Conservation (phyloP, 1,140 invertebrate species). For the Saccostrea echinata region DNA sequence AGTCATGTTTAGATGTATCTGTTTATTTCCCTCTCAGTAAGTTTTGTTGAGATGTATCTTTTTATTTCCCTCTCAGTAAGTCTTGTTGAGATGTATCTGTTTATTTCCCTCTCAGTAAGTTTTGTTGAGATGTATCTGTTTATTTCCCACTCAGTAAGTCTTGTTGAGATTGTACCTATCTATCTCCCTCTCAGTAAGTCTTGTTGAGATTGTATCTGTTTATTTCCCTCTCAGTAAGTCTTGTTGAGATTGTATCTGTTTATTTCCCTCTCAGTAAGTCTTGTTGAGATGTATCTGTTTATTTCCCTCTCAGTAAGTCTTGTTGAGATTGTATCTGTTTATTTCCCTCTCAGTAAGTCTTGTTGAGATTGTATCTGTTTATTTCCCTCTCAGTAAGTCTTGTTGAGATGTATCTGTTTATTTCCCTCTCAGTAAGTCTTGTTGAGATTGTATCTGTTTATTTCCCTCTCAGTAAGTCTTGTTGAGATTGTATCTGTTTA, state of each 20-base stretch:
- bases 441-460: slow-evolving; percentile 2
- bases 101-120: neutral
- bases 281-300: slow-evolving; percentile 6
- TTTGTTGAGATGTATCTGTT: slow-evolving; percentile 1
- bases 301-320: slow-evolving; percentile 77
- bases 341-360: neutral
- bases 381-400: slow-evolving; percentile 78
- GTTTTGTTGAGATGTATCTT: neutral
- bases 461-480: slow-evolving; percentile 76
- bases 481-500: neutral
- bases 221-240: slow-evolving; percentile 79
- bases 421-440: neutral
- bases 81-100: neutral
- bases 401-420: neutral
- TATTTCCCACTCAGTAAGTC: slow-evolving; percentile 78
- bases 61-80: slow-evolving; percentile 80
- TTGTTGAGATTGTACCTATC: neutral
- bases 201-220: slow-evolving; percentile 47
- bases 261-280: neutral
- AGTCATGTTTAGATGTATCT: neutral
- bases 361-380: slow-evolving; percentile 58
- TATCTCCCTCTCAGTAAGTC: neutral
- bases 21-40: neutral
- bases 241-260: neutral
- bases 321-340: neutral